Conservation (phyloP, 2,888 invertebrate genomes). For the Nymphalis urticae region DNA sequence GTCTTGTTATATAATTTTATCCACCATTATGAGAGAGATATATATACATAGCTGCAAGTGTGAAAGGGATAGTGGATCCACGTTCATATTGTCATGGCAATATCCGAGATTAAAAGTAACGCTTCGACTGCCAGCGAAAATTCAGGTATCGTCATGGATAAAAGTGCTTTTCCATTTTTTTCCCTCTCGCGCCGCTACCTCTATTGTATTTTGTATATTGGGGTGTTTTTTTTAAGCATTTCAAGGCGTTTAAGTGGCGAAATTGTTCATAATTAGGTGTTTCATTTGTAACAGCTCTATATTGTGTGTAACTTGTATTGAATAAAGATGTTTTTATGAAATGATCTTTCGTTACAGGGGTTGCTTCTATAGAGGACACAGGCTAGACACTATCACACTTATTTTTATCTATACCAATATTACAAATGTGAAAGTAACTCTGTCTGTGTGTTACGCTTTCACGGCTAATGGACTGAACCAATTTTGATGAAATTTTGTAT, state of each 20-base stretch:
- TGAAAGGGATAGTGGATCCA: conserved; percentile 46
- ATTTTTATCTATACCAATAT: no score
- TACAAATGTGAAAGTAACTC: no score
- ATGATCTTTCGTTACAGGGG: no score
- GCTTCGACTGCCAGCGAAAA: conserved; percentile 70
- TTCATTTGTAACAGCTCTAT: background rate
- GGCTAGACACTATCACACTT: no score
- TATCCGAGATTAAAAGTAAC: conserved; percentile 79
- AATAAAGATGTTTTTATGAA: no score
- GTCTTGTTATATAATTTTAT: conserved; percentile 26
- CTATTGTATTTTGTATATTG: conserved; percentile 26
- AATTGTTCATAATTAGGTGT: conserved; percentile 15
- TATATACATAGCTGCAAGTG: conserved; percentile 33
- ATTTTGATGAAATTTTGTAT: no score
- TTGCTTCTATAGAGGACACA: no score
- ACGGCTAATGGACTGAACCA: no score
- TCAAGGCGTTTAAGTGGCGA: conserved; percentile 18
- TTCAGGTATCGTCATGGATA: conserved; percentile 54
- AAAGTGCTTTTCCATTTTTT: conserved; percentile 46
- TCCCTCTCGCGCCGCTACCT: conserved; percentile 25
- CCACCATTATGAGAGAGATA: conserved; percentile 43
- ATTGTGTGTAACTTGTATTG: background rate
- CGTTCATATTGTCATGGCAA: conserved; percentile 74
- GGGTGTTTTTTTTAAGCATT: conserved; percentile 24
- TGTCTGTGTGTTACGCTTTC: no score